A percentile compares a stretch with the other conserved stretches of the same genome.
These are phyloP conservation scores for Chrysolina oricalcia DNA, from an alignment of 2,888 invertebrate species.

Conservation along the genomic window DNA sequence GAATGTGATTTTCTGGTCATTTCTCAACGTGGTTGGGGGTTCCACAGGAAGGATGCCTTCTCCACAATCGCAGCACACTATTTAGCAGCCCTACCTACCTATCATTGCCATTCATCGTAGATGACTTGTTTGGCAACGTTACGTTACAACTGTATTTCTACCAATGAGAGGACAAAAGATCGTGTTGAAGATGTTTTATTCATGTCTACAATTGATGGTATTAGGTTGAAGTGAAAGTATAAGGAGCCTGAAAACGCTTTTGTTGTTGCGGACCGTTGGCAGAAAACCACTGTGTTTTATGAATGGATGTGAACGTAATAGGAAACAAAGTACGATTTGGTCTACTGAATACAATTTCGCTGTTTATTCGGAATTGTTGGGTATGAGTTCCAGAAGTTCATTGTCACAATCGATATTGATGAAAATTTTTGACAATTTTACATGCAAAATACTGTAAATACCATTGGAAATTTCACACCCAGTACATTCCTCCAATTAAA, in stretches of 20 bases:
- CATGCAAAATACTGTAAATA: too few relatives aligned
- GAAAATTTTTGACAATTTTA: too few relatives aligned
- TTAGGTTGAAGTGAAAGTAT: constrained; percentile 38
- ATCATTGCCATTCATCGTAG: constrained; percentile 20
- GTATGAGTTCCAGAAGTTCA: too few relatives aligned
- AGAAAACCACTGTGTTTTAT: not conserved
- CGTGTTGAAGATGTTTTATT: constrained; percentile 47
- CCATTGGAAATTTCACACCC: too few relatives aligned
- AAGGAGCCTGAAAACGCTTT: constrained; percentile 19
- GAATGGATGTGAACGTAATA: not conserved
- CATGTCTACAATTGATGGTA: constrained; percentile 46
- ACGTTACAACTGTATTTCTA: constrained; percentile 59
- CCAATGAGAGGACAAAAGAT: constrained; percentile 52
- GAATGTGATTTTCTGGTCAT: constrained; percentile 72
- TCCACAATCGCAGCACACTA: constrained; percentile 53
- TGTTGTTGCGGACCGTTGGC: not conserved
- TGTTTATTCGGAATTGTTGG: not conserved
- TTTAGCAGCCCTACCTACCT: constrained; percentile 42
- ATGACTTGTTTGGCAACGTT: constrained; percentile 56
- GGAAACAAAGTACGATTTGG: constrained; percentile 29
- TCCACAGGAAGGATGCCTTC: constrained; percentile 49
- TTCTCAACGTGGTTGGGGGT: constrained; percentile 67
- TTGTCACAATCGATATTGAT: too few relatives aligned
- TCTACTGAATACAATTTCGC: not conserved
- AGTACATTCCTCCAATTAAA: too few relatives aligned